Percentiles rank a stretch among this genome's conserved stretches.
phyloP scores from a whole-genome alignment of 2,113 vertebrate species.

The Oreochromis spilurus region DNA sequence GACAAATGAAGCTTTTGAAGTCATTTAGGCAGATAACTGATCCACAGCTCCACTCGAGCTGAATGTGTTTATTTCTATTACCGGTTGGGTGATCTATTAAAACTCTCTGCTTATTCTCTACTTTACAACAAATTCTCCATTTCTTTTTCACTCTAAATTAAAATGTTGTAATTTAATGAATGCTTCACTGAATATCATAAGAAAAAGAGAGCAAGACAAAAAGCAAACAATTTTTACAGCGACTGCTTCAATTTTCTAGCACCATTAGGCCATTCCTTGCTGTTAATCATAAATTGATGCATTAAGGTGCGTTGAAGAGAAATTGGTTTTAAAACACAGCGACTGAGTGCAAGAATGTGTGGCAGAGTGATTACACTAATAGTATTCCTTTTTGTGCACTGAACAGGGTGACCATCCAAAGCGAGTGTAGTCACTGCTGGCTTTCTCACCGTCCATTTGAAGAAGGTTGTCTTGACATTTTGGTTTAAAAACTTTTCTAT shows the following conservation, averaged over 20 bases:
- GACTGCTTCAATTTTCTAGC: background rate
- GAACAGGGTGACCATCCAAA: background rate
- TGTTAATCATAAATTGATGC: background rate
- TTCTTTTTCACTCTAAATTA: background rate
- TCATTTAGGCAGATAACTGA: conserved; percentile 17
- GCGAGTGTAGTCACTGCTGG: background rate
- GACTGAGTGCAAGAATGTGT: background rate
- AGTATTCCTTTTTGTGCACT: background rate
- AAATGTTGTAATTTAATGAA: background rate
- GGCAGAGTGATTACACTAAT: background rate
- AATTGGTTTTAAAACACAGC: background rate
- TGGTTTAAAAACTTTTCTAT: background rate
- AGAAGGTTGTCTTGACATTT: background rate
- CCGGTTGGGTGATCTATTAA: conserved; percentile 1
- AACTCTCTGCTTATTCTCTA: background rate
- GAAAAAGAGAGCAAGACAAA: background rate
- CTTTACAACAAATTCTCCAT: background rate
- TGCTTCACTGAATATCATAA: background rate
- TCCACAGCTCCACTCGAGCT: background rate
- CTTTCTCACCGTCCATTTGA: background rate
- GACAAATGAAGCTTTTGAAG: conserved; percentile 15
- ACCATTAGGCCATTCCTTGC: background rate
- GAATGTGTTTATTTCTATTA: conserved; percentile 15
- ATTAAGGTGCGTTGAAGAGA: background rate
- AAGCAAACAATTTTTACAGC: background rate